These are phyloP conservation scores for Amazonetta brasiliensis DNA, from an alignment of 2,797 vertebrate genomes.

Conservation along the genomic window DNA sequence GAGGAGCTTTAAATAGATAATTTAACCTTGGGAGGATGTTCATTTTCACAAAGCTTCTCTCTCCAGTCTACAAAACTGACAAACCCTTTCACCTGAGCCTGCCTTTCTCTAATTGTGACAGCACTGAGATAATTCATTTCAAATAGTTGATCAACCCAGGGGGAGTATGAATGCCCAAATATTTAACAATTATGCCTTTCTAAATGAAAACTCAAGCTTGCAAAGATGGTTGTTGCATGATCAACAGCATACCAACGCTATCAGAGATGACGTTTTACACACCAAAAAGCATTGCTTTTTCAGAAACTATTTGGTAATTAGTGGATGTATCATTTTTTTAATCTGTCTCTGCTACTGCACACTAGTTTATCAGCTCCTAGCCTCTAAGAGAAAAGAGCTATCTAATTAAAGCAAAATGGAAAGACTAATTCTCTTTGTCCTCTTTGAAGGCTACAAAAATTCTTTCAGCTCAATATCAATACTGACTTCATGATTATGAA, in stretches of 20 bases:
- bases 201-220: constrained; percentile 50
- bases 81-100: constrained; percentile 75
- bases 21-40: constrained; percentile 78
- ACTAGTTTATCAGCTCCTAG: not conserved
- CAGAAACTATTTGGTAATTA: constrained; percentile 13
- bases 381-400: not conserved
- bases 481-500: not conserved
- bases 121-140: constrained; percentile 72
- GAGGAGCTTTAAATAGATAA: constrained; percentile 76
- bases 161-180: constrained; percentile 76
- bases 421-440: not conserved
- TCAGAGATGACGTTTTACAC: not conserved
- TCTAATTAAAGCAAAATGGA: not conserved
- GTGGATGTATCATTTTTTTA: not conserved
- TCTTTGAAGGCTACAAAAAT: not conserved
- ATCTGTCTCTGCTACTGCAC: constrained; percentile 14
- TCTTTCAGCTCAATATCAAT: not conserved
- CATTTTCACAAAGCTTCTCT: constrained; percentile 68
- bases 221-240: not conserved
- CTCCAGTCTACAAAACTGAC: constrained; percentile 73
- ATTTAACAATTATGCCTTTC: constrained; percentile 69
- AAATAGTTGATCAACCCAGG: constrained; percentile 69
- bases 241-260: not conserved
- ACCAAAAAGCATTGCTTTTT: not conserved
- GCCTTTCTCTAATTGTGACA: constrained; percentile 77